A percentile compares a stretch with the other conserved stretches of the same genome.
Conservation (phyloP, 2,113 vertebrate species). For the Cyprinus carpio region DNA sequence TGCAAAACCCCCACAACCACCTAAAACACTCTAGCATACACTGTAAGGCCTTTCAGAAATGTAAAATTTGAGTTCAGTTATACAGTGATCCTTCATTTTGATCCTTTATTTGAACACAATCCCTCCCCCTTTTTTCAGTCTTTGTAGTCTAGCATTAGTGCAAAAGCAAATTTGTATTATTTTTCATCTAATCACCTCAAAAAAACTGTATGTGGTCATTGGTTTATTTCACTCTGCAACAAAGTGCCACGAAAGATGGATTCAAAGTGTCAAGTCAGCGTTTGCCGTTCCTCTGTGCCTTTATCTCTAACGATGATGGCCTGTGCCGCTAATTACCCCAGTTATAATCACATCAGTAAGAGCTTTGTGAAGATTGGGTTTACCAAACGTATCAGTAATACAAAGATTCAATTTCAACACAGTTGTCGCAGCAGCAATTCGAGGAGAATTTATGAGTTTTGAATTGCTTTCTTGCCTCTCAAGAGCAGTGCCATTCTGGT, state of each 20-base stretch:
- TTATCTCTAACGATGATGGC: conserved; percentile 4
- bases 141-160: not conserved
- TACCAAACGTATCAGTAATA: conserved; percentile 13
- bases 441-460: not conserved
- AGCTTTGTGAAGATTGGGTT: conserved; percentile 9
- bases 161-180: not conserved
- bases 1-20: not conserved
- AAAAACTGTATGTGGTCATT: conserved; percentile 18
- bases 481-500: not conserved
- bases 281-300: not conserved
- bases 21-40: not conserved
- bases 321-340: conserved; percentile 1
- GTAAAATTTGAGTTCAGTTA: not conserved
- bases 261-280: not conserved
- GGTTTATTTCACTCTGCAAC: conserved; percentile 26
- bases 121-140: not conserved
- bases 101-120: conserved; percentile 15
- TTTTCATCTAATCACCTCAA: not conserved
- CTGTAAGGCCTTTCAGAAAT: not conserved
- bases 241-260: conserved; percentile 25
- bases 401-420: conserved; percentile 21
- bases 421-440: not conserved
- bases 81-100: conserved; percentile 25
- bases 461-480: not conserved
- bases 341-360: conserved; percentile 26